Percentiles rank a stretch among this genome's conserved stretches.
Conservation (phyloP, 2,797 vertebrate species). For the Gobio occitaniae region DNA sequence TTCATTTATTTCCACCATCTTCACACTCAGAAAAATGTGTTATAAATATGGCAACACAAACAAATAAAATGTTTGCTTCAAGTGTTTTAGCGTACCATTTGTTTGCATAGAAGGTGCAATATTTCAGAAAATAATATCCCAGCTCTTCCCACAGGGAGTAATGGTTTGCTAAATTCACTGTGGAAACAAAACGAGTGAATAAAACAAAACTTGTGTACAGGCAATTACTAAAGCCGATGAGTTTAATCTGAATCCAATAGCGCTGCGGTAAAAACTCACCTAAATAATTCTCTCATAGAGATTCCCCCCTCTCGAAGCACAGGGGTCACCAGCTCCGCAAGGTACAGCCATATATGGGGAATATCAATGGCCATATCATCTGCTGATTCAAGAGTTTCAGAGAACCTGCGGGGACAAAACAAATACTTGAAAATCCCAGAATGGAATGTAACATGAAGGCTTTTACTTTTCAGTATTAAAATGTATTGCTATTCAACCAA, state of each 20-base stretch:
- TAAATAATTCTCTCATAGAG: conserved; percentile 97
- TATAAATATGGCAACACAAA: not conserved
- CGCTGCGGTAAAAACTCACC: conserved; percentile 74
- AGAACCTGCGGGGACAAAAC: conserved; percentile 78
- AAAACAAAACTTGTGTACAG: conserved; percentile 3
- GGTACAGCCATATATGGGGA: conserved; percentile 98
- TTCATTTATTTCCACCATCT: not conserved
- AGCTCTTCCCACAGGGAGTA: conserved; percentile 98
- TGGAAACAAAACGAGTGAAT: conserved; percentile 66
- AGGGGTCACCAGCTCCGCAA: conserved; percentile 95
- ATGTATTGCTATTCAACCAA: not conserved
- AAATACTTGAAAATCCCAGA: not conserved
- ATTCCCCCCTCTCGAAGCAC: conserved; percentile 94
- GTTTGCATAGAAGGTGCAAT: conserved; percentile 99
- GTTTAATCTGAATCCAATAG: not conserved
- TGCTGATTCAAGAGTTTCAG: conserved; percentile 91
- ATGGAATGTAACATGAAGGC: not conserved
- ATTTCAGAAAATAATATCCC: conserved; percentile 97
- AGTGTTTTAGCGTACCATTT: conserved; percentile 86
- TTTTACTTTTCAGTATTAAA: not conserved
- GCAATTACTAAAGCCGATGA: conserved; percentile 4
- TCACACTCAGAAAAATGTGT: not conserved
- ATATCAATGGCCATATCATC: conserved; percentile 99
- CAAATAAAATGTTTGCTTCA: not conserved
- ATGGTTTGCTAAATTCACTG: conserved; percentile 98